Percentiles rank a stretch among this genome's conserved stretches.
Conservation (phyloP, 1,140 invertebrate genomes). For the Portunus trituberculatus region DNA sequence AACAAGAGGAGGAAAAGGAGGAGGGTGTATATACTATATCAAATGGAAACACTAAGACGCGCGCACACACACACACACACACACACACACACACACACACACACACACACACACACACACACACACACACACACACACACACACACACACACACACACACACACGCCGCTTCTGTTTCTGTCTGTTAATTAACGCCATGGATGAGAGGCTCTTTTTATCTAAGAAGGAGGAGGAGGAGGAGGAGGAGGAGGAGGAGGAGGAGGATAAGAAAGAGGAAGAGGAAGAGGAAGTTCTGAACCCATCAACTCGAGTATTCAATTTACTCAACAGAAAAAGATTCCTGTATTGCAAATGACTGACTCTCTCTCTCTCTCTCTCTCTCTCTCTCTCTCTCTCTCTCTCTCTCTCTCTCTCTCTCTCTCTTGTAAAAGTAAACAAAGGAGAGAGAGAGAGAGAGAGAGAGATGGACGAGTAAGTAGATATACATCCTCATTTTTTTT, state of each 20-base stretch:
- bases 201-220: background rate
- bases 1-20: no score
- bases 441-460: no score
- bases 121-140: slow-evolving; percentile 20
- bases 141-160: slow-evolving; percentile 20
- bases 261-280: background rate
- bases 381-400: slow-evolving; percentile 26
- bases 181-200: background rate
- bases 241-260: no score
- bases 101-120: slow-evolving; percentile 20
- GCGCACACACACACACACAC: slow-evolving; percentile 9
- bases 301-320: background rate
- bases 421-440: no score
- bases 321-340: background rate
- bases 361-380: slow-evolving; percentile 3
- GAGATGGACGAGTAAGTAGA: no score
- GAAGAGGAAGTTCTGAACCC: background rate
- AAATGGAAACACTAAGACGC: background rate
- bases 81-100: slow-evolving; percentile 20
- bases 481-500: no score
- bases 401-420: slow-evolving; percentile 27
- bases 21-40: no score
- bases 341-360: background rate
- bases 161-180: background rate
- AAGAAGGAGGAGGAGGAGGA: no score